A percentile compares a stretch with the other conserved stretches of the same genome.
phyloP scores from a whole-genome alignment of 2,888 invertebrate species.

The Oscheius onirici region DNA sequence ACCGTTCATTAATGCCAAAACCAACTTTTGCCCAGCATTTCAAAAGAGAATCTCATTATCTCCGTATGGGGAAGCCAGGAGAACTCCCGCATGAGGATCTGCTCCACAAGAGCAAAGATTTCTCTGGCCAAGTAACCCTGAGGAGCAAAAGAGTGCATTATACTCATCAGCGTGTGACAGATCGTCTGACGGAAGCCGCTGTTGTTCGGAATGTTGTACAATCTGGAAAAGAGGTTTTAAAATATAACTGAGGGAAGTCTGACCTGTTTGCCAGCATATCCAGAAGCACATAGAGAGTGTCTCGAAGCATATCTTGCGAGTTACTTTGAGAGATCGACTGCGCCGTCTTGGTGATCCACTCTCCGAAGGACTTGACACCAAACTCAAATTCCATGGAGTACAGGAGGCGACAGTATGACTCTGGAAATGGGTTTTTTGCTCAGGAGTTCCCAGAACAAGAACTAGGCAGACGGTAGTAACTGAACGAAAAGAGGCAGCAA shows the following conservation, averaged over 20 bases:
- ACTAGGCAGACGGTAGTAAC: too few species aligned
- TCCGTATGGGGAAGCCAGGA: conserved; percentile 45
- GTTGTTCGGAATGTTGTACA: conserved; percentile 16
- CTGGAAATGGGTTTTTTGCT: conserved; percentile 3
- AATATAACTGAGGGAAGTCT: not conserved
- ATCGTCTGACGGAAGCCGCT: conserved; percentile 24
- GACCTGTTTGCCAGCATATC: conserved; percentile 29
- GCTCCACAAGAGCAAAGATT: conserved; percentile 47
- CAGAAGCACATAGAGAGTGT: conserved; percentile 13
- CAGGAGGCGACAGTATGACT: conserved; percentile 31
- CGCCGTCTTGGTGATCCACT: conserved; percentile 2
- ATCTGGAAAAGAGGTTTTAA: not conserved
- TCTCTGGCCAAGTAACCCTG: conserved; percentile 15
- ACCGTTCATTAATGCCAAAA: not conserved
- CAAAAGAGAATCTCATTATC: conserved; percentile 25
- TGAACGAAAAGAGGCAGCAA: too few species aligned
- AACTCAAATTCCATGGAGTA: conserved; percentile 33
- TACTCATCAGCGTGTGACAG: conserved; percentile 17
- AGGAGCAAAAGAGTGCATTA: not conserved
- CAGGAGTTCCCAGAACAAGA: too few species aligned
- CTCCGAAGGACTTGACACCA: conserved; percentile 25
- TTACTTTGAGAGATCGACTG: not conserved
- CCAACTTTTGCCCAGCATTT: conserved; percentile 22
- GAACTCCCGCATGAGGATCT: conserved; percentile 47
- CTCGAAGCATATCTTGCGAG: not conserved